These are phyloP conservation scores for Endomychus coccineus DNA, from an alignment of 2,888 invertebrate species.

Conservation along the genomic window DNA sequence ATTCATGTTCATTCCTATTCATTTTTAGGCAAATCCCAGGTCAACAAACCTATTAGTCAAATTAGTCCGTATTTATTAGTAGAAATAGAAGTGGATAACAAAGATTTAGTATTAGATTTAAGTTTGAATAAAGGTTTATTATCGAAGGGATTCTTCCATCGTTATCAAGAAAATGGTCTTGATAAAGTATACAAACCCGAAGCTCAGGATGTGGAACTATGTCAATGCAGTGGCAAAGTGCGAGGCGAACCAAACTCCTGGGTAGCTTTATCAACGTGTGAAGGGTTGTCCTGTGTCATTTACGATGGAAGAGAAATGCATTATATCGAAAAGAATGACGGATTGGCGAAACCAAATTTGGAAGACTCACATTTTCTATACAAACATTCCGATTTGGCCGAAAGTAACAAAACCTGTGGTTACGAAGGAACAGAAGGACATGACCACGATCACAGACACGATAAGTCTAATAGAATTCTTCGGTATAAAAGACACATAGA, in stretches of 20 bases:
- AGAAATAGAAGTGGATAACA: constrained; percentile 58
- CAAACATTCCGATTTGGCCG: constrained; percentile 12
- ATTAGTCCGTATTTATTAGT: constrained; percentile 59
- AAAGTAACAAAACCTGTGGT: constrained; percentile 47
- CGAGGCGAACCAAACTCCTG: constrained; percentile 58
- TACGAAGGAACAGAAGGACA: constrained; percentile 37
- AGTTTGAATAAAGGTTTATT: constrained; percentile 54
- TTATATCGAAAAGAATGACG: constrained; percentile 8
- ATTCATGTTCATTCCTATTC: too few relatives aligned
- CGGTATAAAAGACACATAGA: constrained; percentile 64
- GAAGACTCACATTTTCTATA: constrained; percentile 12
- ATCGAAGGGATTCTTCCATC: constrained; percentile 12
- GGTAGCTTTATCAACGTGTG: constrained; percentile 73
- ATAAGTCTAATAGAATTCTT: too few relatives aligned
- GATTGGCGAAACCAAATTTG: neutral
- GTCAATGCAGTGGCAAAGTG: constrained; percentile 65
- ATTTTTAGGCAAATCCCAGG: too few relatives aligned
- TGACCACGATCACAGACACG: constrained; percentile 33
- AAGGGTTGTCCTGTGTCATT: constrained; percentile 63
- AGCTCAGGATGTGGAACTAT: constrained; percentile 57
- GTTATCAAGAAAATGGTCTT: constrained; percentile 13
- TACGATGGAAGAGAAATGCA: constrained; percentile 54
- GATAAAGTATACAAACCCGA: constrained; percentile 9
- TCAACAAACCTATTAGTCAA: too few relatives aligned
- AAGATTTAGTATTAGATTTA: constrained; percentile 61